These are phyloP conservation scores for Eospalax fontanierii DNA, from an alignment of 2,797 vertebrate genomes.

Conservation along the genomic window DNA sequence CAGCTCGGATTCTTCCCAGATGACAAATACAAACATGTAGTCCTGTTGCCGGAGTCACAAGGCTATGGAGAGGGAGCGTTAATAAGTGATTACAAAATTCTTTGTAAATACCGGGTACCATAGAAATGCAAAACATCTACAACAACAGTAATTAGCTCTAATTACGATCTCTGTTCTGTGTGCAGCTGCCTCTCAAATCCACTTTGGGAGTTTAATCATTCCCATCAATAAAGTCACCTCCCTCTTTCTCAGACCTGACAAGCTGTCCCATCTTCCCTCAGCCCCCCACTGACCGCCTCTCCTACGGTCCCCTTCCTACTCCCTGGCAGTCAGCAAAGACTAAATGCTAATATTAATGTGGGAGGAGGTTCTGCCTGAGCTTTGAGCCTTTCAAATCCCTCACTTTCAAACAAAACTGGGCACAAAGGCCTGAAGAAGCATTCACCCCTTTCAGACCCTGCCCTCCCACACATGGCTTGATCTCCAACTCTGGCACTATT, in stretches of 20 bases:
- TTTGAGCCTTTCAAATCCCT: constrained; percentile 1
- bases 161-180: constrained; percentile 78
- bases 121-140: constrained; percentile 79
- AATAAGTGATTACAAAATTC: constrained; percentile 82
- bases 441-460: constrained; percentile 5
- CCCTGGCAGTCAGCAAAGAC: not conserved
- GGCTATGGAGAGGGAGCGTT: constrained; percentile 65
- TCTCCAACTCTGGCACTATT: not conserved
- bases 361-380: not conserved
- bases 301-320: not conserved
- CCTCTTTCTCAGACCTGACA: constrained; percentile 45
- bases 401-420: constrained; percentile 26
- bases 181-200: constrained; percentile 82
- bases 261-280: constrained; percentile 3
- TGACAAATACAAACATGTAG: constrained; percentile 51
- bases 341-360: constrained; percentile 16
- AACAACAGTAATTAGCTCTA: constrained; percentile 84
- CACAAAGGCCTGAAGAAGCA: not conserved
- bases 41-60: constrained; percentile 62
- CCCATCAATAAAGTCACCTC: constrained; percentile 72
- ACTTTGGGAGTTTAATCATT: constrained; percentile 76
- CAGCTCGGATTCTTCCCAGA: constrained; percentile 57
- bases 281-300: not conserved
- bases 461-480: not conserved
- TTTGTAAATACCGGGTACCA: constrained; percentile 75